These are phyloP conservation scores for Rallus crepitans DNA, from an alignment of 2,797 vertebrate species.

Conservation along the genomic window DNA sequence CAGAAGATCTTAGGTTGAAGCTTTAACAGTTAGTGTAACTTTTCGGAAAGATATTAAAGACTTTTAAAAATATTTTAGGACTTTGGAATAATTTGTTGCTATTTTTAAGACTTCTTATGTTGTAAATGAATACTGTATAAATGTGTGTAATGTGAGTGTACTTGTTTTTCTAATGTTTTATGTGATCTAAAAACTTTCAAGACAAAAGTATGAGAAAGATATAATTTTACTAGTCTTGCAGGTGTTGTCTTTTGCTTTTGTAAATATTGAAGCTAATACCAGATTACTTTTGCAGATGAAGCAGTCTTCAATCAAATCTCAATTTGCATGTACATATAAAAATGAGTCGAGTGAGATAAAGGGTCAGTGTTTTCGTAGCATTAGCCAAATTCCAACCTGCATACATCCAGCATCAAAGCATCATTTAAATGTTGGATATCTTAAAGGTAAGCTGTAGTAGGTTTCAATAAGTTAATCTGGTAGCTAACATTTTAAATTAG, in stretches of 20 bases:
- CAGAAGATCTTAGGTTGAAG: not conserved
- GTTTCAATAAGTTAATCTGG: not conserved
- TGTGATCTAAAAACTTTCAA: not conserved
- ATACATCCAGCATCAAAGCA: slow-evolving; percentile 76
- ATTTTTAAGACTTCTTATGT: not conserved
- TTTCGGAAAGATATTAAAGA: not conserved
- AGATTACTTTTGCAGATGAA: slow-evolving; percentile 76
- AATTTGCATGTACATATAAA: slow-evolving; percentile 95
- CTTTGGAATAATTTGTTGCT: not conserved
- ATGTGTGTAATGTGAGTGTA: not conserved
- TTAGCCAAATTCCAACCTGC: slow-evolving; percentile 75
- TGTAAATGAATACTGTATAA: not conserved
- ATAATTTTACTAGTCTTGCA: not conserved
- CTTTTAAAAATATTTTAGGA: not conserved
- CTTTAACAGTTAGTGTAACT: not conserved
- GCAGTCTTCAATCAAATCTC: slow-evolving; percentile 86
- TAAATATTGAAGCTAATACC: slow-evolving; percentile 1
- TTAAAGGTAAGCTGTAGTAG: slow-evolving; percentile 65
- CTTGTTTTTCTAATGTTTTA: not conserved
- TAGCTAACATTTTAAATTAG: not conserved
- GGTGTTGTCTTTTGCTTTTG: not conserved
- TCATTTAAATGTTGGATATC: not conserved
- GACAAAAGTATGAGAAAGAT: not conserved
- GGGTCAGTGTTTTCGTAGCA: slow-evolving; percentile 77
- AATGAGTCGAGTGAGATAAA: slow-evolving; percentile 77